These are phyloP conservation scores for Cybosia mesomella DNA, from an alignment of 2,888 invertebrate species.

Conservation along the genomic window DNA sequence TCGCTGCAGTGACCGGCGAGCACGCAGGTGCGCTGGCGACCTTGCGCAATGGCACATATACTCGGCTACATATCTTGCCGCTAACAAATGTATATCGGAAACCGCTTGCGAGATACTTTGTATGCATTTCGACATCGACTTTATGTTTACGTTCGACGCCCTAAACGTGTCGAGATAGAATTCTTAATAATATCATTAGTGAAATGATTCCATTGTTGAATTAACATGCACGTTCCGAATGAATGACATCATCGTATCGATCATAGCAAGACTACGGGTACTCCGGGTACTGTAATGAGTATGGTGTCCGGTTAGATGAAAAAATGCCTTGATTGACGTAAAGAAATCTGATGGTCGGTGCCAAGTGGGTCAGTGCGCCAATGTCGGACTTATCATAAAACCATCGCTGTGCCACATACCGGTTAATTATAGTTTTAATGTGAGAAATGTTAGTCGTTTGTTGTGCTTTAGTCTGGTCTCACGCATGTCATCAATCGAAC, in stretches of 20 bases:
- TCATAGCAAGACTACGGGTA: constrained; percentile 26
- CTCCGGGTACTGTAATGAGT: constrained; percentile 37
- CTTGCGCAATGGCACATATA: constrained; percentile 82
- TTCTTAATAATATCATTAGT: constrained; percentile 46
- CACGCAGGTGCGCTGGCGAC: constrained; percentile 78
- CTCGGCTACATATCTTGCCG: constrained; percentile 67
- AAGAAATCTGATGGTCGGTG: constrained; percentile 66
- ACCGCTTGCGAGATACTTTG: constrained; percentile 77
- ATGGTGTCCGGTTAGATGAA: constrained; percentile 59
- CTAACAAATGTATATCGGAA: constrained; percentile 78
- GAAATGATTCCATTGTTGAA: constrained; percentile 58
- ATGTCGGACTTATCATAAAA: constrained; percentile 80
- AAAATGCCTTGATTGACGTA: constrained; percentile 76
- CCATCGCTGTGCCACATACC: constrained; percentile 54
- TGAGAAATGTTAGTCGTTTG: constrained; percentile 56
- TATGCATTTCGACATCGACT: constrained; percentile 71
- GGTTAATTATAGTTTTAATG: constrained; percentile 66
- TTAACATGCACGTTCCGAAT: constrained; percentile 58
- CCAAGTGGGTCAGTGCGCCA: constrained; percentile 83
- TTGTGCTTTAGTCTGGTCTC: constrained; percentile 57
- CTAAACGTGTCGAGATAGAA: constrained; percentile 65
- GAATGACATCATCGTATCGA: constrained; percentile 68
- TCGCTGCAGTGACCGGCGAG: constrained; percentile 68
- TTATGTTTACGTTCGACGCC: constrained; percentile 59
- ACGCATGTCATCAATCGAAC: constrained; percentile 73